A percentile compares a stretch with the other conserved stretches of the same genome.
Conservation (phyloP, 2,797 vertebrate genomes). For the Cirrhinus mrigala region DNA sequence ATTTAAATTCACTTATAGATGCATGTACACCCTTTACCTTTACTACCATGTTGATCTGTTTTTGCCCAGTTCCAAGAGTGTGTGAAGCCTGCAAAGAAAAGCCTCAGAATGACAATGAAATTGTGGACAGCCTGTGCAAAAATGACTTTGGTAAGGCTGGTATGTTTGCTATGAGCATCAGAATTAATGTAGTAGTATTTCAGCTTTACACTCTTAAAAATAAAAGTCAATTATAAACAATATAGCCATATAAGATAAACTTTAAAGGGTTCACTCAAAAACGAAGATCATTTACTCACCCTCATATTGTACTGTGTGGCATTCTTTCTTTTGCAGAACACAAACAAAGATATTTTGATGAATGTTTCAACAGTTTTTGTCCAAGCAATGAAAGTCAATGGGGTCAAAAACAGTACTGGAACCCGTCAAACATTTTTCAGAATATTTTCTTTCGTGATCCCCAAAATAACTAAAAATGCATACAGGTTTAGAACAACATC, state of each 20-base stretch:
- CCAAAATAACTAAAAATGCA: neutral
- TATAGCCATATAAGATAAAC: neutral
- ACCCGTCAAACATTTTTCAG: neutral
- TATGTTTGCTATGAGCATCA: neutral
- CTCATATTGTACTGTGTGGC: neutral
- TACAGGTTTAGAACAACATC: neutral
- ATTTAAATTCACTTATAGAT: neutral
- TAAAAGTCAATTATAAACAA: neutral
- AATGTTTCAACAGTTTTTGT: conserved; percentile 1
- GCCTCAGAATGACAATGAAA: conserved; percentile 95
- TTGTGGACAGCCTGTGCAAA: conserved; percentile 96
- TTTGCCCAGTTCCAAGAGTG: conserved; percentile 88
- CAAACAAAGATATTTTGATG: neutral
- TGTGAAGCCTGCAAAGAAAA: conserved; percentile 96
- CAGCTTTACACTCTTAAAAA: neutral
- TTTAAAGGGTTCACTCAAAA: neutral
- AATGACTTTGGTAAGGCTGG: conserved; percentile 95
- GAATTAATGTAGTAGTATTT: neutral
- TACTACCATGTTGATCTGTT: neutral
- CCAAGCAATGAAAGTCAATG: neutral
- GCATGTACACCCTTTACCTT: neutral
- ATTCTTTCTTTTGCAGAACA: neutral
- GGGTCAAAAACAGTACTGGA: neutral
- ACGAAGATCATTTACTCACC: neutral
- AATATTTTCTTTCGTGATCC: no score